Evolutionary conservation across 2,888 invertebrate species (phyloP).

Genomic region (Phorcus lineatus): DNA sequence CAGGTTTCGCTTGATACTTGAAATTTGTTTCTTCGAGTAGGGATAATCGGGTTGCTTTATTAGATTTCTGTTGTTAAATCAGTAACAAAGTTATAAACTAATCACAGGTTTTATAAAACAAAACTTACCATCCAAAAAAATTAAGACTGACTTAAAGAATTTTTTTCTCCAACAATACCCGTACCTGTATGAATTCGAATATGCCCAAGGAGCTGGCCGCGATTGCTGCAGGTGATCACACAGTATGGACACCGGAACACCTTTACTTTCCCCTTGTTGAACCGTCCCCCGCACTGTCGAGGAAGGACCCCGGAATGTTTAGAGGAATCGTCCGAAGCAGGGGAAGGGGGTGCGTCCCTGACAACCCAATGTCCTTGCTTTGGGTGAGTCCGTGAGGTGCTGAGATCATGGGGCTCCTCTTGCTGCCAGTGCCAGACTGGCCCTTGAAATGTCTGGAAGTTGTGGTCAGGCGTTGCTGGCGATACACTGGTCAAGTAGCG

Average conservation of each 20-base stretch:
- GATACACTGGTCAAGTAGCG: background rate
- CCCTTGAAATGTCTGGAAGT: background rate
- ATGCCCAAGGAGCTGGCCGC: slow-evolving; percentile 38
- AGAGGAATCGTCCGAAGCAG: background rate
- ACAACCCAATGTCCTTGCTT: background rate
- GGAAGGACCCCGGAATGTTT: too few species aligned
- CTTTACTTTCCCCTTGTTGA: background rate
- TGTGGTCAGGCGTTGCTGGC: background rate
- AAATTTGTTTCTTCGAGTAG: too few species aligned
- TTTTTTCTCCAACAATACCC: too few species aligned
- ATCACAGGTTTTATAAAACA: too few species aligned
- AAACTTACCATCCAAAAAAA: too few species aligned
- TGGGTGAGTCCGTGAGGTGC: background rate
- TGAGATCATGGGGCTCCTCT: slow-evolving; percentile 6
- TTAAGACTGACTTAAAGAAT: too few species aligned
- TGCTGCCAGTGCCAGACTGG: background rate
- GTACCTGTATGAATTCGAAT: slow-evolving; percentile 40
- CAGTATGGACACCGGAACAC: slow-evolving; percentile 34
- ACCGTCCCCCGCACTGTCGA: background rate
- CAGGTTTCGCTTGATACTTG: too few species aligned
- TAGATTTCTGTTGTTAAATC: too few species aligned
- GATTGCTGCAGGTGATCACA: slow-evolving; percentile 35
- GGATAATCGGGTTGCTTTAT: too few species aligned
- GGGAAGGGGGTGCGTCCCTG: background rate
- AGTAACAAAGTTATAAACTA: too few species aligned